A percentile compares a stretch with the other conserved stretches of the same genome.
Conservation (phyloP, 2,797 vertebrate species). For the Mastacembelus armatus region DNA sequence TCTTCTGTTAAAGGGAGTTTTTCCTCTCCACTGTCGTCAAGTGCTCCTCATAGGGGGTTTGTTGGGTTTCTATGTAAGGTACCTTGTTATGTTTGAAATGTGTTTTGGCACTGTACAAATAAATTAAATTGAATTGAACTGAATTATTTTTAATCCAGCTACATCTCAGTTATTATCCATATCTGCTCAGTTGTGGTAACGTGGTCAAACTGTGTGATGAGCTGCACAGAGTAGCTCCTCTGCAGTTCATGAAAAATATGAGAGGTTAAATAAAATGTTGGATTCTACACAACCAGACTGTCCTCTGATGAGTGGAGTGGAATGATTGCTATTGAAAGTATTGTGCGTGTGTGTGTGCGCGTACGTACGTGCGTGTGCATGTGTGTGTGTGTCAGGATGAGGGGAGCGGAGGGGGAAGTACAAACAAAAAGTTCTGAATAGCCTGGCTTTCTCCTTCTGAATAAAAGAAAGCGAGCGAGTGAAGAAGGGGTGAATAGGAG, state of each 20-base stretch:
- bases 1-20: no score
- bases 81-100: no score
- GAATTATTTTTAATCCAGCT: no score
- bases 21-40: no score
- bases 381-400: constrained; percentile 18
- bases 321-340: constrained; percentile 33
- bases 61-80: no score
- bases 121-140: no score
- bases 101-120: no score
- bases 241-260: constrained; percentile 23
- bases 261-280: constrained; percentile 26
- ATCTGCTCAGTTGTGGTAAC: background rate
- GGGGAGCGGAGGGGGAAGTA: constrained; percentile 18
- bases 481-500: constrained; percentile 63
- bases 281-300: constrained; percentile 15
- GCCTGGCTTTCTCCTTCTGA: constrained; percentile 63
- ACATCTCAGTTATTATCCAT: background rate
- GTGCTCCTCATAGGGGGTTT: no score
- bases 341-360: constrained; percentile 4
- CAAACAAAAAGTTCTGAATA: constrained; percentile 69
- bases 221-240: background rate
- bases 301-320: constrained; percentile 26
- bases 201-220: background rate
- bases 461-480: constrained; percentile 62
- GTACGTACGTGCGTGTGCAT: constrained; percentile 16